phyloP scores from a whole-genome alignment of 2,797 vertebrate genomes.

The Lacerta viridis region DNA sequence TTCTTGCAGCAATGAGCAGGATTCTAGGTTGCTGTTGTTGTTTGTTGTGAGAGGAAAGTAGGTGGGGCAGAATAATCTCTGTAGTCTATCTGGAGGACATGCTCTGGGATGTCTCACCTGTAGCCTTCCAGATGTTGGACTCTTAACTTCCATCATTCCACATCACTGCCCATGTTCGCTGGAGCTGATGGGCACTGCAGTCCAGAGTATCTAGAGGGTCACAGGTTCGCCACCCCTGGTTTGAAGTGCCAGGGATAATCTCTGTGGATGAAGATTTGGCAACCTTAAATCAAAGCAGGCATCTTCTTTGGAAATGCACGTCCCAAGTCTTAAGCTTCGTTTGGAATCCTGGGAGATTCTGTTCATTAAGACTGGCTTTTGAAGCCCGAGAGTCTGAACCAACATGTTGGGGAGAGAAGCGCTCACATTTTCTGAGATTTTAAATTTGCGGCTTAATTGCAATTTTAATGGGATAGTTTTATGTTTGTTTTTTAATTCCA shows the following conservation, averaged over 20 bases:
- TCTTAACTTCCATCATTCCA: too few species aligned
- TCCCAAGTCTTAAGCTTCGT: background rate
- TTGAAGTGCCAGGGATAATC: background rate
- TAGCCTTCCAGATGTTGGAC: too few species aligned
- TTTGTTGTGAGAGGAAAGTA: background rate
- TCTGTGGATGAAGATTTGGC: background rate
- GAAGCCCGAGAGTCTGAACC: background rate
- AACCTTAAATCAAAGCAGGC: background rate
- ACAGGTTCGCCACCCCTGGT: too few species aligned
- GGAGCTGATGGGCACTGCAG: too few species aligned
- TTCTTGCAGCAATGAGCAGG: background rate
- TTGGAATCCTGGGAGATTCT: background rate
- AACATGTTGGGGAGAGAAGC: background rate
- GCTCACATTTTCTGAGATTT: conserved; percentile 9
- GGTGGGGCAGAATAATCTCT: background rate
- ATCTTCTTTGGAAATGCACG: background rate
- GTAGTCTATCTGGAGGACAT: background rate
- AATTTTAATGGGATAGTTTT: conserved; percentile 21
- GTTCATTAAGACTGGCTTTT: background rate
- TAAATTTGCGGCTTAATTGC: background rate
- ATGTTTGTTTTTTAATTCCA: conserved; percentile 17
- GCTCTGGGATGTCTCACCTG: too few species aligned
- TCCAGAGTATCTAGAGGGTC: too few species aligned
- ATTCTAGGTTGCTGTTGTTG: background rate
- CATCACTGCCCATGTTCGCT: too few species aligned